Evolutionary conservation across 35 echinoderm and acorn worm genomes (phyloP), one percentile per base, ranked within the genome.

Genomic region (Lytechinus pictus): DNA sequence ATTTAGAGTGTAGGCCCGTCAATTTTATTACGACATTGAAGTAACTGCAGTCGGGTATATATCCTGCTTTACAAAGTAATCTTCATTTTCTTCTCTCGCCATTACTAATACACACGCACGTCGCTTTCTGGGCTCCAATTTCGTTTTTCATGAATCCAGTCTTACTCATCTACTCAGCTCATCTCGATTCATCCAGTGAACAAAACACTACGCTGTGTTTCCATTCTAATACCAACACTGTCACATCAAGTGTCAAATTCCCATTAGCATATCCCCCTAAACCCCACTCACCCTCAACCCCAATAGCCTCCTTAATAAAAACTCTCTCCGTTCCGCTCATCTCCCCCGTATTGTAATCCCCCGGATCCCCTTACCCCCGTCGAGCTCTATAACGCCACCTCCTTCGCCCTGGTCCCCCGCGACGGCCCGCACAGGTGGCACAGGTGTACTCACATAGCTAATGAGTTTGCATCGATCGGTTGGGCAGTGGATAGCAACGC

Each of bases 401-500:
- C 88, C 29, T 24, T 21, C 9, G 28, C 27, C 11, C 29, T 9
- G 88, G 33, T 12, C 88, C 87, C 88, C 88, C 52, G 29, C 88
- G 66, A 79, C 66, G 52, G 3, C 4, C 28, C 33, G 10, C 3
- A 44, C 88, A 90, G 88, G 88, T 90, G 88, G 88, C 9, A 19
- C 88, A 90, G 88, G 88, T 90, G 88, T 44, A 90, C 33, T 90
- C 88, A 90, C 88, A 90, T 90, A 54, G 88, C 88, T 90, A 90
- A 90, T 90, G 88, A 90, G 88, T 90, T 90, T 52, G 88, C 88
- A 90, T 90, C 88, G 88, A 90, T 90, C 88, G 88, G 88, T 90
- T 54, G 88, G 9, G 88, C 27, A 90, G 29, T 14, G 52, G 88
- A 90, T 44, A 90, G 88, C 52, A 9, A 21, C 88, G 88, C 88